A percentile compares a stretch with the other conserved stretches of the same genome.
Conservation (phyloP, 2,888 invertebrate genomes). For the Auanema freiburgensis region DNA sequence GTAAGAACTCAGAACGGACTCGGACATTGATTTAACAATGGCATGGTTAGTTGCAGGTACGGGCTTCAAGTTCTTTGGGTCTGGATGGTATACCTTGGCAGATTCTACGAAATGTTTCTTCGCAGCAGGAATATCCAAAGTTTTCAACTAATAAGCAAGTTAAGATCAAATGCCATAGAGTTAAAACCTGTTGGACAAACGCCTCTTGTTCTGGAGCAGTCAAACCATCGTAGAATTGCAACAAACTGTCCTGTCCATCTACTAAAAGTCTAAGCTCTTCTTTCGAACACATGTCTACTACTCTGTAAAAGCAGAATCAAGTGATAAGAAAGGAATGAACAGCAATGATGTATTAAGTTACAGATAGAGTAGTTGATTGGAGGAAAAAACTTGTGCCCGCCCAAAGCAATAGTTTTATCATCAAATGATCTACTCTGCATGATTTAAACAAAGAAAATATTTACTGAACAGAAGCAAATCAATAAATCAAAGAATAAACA, state of each 20-base stretch:
- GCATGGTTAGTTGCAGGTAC: slow-evolving; percentile 22
- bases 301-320: too few species aligned
- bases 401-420: too few species aligned
- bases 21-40: neutral
- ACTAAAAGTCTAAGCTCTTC: neutral
- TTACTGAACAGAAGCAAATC: neutral
- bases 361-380: too few species aligned
- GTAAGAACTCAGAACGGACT: neutral
- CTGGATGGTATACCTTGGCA: slow-evolving; percentile 23
- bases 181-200: neutral
- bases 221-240: slow-evolving; percentile 4
- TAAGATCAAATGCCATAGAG: neutral
- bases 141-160: slow-evolving; percentile 16
- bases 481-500: neutral
- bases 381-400: too few species aligned
- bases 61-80: slow-evolving; percentile 32
- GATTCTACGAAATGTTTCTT: slow-evolving; percentile 31
- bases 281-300: neutral
- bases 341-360: too few species aligned
- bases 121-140: slow-evolving; percentile 24
- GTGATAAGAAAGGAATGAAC: too few species aligned
- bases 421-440: too few species aligned
- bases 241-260: too few species aligned
- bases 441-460: neutral
- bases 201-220: neutral